Evolutionary conservation across 2,888 invertebrate genomes (phyloP).

Genomic region (Ochropleura leucogaster): DNA sequence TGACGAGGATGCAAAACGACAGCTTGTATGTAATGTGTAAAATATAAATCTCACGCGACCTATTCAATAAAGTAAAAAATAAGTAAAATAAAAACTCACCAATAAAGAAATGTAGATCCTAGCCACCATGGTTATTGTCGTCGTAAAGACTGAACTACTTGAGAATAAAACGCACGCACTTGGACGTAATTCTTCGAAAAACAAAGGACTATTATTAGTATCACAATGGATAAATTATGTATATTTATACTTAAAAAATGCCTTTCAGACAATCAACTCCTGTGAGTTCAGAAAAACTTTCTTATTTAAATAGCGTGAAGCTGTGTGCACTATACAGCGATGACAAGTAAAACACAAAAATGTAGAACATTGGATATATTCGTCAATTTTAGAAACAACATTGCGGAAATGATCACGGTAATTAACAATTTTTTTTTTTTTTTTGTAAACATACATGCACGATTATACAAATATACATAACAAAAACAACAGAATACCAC

Average conservation of each 20-base stretch:
- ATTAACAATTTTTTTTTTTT: neutral
- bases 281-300: neutral
- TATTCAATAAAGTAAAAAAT: neutral
- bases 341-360: conserved; percentile 13
- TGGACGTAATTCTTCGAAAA: neutral
- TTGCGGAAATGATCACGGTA: neutral
- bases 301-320: neutral
- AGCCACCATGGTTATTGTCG: conserved; percentile 10
- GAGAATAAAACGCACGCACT: neutral
- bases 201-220: conserved; percentile 37
- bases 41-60: neutral
- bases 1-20: no score
- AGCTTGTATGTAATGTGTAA: no score
- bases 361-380: conserved; percentile 22
- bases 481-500: neutral
- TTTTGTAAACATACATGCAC: neutral
- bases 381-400: neutral
- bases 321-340: neutral
- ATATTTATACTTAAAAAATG: neutral
- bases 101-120: conserved; percentile 6
- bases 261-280: neutral
- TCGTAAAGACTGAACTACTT: neutral
- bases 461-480: neutral
- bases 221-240: conserved; percentile 21
- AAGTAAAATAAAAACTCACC: conserved; percentile 26